Percentiles rank a stretch among this genome's conserved stretches.
Evolutionary conservation across 2,888 invertebrate genomes (phyloP).

Genomic region (Drosophila helvetica): DNA sequence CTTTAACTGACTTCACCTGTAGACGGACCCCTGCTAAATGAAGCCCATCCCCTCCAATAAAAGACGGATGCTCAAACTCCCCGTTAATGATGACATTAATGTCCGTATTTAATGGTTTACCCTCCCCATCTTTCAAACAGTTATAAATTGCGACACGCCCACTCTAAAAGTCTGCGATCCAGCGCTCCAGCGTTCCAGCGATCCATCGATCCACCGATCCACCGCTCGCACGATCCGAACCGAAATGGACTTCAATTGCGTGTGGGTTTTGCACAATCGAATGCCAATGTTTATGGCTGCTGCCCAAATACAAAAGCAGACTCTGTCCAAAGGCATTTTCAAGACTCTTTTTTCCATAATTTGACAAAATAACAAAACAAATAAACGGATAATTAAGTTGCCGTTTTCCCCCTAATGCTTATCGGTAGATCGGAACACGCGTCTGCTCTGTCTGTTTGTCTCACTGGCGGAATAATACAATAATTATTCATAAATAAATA

Average conservation of each 20-base stretch:
- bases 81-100: conserved; percentile 49
- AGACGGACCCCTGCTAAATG: background rate
- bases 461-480: conserved; percentile 20
- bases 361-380: conserved; percentile 17
- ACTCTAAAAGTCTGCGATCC: conserved; percentile 17
- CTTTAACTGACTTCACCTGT: no score
- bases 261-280: conserved; percentile 68
- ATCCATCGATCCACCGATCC: conserved; percentile 9
- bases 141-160: conserved; percentile 42
- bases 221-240: conserved; percentile 7
- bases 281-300: conserved; percentile 60
- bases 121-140: conserved; percentile 21
- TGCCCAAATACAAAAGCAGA: conserved; percentile 53
- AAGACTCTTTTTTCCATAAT: conserved; percentile 39
- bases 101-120: conserved; percentile 23
- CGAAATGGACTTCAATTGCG: conserved; percentile 40
- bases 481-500: conserved; percentile 34
- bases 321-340: conserved; percentile 20
- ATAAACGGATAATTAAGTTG: conserved; percentile 47
- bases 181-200: conserved; percentile 13
- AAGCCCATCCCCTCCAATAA: background rate
- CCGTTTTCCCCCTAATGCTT: conserved; percentile 20
- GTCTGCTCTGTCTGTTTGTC: conserved; percentile 8
- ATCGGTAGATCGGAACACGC: conserved; percentile 36
- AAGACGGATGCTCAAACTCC: conserved; percentile 1